Percentiles rank a stretch among this genome's conserved stretches.
Evolutionary conservation across 2,888 invertebrate genomes (phyloP).

Genomic region (Selenia dentaria): DNA sequence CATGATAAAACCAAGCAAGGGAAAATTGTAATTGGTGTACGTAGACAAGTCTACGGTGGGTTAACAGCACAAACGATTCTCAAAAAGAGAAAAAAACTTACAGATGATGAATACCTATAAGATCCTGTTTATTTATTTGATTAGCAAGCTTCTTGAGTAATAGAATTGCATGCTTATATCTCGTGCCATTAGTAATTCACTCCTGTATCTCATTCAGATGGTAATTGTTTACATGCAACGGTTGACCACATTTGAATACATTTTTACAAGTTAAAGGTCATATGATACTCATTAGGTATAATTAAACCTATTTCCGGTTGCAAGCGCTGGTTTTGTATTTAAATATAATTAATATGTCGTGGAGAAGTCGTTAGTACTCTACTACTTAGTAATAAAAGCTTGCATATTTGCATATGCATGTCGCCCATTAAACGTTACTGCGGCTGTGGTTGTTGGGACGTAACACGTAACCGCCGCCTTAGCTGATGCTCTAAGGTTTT

Average conservation of each 20-base stretch:
- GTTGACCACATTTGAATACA: slow-evolving; percentile 37
- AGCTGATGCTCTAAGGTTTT: slow-evolving; percentile 25
- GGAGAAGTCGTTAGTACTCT: slow-evolving; percentile 51
- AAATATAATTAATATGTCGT: slow-evolving; percentile 53
- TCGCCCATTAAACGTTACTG: slow-evolving; percentile 51
- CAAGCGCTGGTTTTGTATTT: slow-evolving; percentile 44
- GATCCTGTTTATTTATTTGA: no score
- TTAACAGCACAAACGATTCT: no score
- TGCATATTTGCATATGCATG: slow-evolving; percentile 48
- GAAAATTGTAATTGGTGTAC: no score
- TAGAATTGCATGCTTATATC: not conserved
- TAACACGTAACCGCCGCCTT: slow-evolving; percentile 52
- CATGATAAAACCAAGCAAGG: no score
- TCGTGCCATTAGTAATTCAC: slow-evolving; percentile 10
- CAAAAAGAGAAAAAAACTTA: no score
- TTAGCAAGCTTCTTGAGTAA: no score
- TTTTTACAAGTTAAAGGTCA: slow-evolving; percentile 43
- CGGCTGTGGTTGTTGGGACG: slow-evolving; percentile 43
- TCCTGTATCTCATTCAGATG: slow-evolving; percentile 9
- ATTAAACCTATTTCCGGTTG: slow-evolving; percentile 43
- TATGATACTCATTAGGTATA: slow-evolving; percentile 45
- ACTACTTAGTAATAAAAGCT: slow-evolving; percentile 43
- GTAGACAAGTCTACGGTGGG: no score
- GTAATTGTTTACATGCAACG: slow-evolving; percentile 16
- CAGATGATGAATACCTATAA: no score